phyloP scores from a whole-genome alignment of 1,140 invertebrate species.

The Macrobrachium nipponense region DNA sequence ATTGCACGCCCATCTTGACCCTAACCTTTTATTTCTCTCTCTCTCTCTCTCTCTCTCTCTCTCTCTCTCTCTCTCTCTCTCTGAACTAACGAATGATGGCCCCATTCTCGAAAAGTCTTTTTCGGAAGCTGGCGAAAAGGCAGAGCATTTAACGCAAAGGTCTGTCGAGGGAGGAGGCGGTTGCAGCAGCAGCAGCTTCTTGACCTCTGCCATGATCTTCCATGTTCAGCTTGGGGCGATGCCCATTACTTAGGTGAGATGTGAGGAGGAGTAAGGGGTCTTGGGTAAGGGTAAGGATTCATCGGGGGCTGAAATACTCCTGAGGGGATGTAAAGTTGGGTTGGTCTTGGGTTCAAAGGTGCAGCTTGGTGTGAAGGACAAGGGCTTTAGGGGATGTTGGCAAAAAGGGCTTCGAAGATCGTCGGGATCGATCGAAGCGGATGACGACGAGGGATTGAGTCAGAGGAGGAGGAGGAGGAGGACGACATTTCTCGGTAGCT shows the following conservation, averaged over 20 bases:
- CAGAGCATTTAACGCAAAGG: background rate
- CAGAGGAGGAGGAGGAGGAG: slow-evolving; percentile 4
- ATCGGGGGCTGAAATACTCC: slow-evolving; percentile 30
- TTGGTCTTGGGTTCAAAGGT: slow-evolving; percentile 49
- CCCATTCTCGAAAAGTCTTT: background rate
- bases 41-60: slow-evolving; percentile 13
- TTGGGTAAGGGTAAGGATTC: slow-evolving; percentile 2
- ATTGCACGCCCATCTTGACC: too few species aligned
- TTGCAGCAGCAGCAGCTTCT: slow-evolving; percentile 14
- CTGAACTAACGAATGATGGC: too few species aligned
- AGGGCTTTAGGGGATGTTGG: slow-evolving; percentile 5
- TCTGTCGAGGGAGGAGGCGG: slow-evolving; percentile 23
- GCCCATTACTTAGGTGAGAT: slow-evolving; percentile 42
- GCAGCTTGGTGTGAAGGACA: slow-evolving; percentile 45
- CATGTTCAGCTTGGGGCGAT: slow-evolving; percentile 55
- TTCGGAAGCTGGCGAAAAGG: background rate
- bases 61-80: background rate
- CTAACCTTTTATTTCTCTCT: background rate
- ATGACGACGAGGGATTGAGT: background rate
- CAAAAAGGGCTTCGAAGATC: slow-evolving; percentile 14
- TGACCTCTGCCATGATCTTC: slow-evolving; percentile 57
- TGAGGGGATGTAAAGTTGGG: slow-evolving; percentile 4
- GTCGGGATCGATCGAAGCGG: background rate
- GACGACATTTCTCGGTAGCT: slow-evolving; percentile 39
- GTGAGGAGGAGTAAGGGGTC: slow-evolving; percentile 44